Conservation (phyloP, 2,113 vertebrate species). For the Cepphus grylle region DNA sequence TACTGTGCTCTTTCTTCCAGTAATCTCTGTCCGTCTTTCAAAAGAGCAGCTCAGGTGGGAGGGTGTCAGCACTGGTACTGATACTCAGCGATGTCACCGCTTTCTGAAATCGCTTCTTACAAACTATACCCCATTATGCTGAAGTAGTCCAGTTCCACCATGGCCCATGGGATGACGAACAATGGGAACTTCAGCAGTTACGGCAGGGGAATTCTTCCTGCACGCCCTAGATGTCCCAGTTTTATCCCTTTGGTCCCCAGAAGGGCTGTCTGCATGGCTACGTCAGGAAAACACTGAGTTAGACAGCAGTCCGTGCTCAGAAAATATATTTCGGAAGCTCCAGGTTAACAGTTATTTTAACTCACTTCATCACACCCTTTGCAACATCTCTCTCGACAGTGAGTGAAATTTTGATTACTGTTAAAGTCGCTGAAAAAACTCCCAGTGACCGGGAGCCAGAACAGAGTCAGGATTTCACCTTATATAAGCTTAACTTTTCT, state of each 20-base stretch:
- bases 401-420: constrained; percentile 21
- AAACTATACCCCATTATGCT: background rate
- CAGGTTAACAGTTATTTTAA: constrained; percentile 6
- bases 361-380: background rate
- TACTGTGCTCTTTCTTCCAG: background rate
- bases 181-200: background rate
- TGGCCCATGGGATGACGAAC: background rate
- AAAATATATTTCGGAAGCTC: background rate
- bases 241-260: background rate
- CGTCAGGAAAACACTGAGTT: background rate
- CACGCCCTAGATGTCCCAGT: background rate
- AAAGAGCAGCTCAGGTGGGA: background rate
- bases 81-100: too few relatives aligned
- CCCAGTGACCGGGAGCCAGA: background rate
- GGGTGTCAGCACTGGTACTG: background rate
- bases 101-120: background rate
- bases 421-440: background rate
- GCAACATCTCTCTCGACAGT: background rate
- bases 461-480: background rate
- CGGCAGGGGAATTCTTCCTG: background rate
- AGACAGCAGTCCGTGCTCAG: background rate
- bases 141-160: background rate
- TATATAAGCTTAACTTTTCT: constrained; percentile 21
- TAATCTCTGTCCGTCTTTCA: background rate
- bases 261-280: background rate